Base-by-base conservation (phyloP, 2,888 invertebrate species). In the Marronus borbonicus region DNA sequence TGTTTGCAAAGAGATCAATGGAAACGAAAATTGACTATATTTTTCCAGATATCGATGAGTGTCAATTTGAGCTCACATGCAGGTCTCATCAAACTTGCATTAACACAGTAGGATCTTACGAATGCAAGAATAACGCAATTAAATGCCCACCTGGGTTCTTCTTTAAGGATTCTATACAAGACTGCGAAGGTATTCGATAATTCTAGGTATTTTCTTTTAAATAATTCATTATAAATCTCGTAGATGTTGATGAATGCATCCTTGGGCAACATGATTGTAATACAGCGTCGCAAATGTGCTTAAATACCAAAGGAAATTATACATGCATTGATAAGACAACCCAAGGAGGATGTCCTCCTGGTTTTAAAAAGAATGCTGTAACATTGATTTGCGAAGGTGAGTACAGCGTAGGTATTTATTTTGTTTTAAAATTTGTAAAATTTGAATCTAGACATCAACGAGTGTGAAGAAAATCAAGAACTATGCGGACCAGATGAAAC, bases 191-290 rank as follows among this genome's bases (percentile, higher is more conserved):
- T 87, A 79, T 52, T 8, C 14, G 3, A 36, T 5, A 36, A 36
- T 36, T 31, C n/a, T 20, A 8, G 2, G 44, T 8, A 10, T 39
- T 5, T 58, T 17, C n/a, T 2, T 55, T 17, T 5, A 52, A 64
- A 70, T 52, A 44, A 14, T n/a, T 31, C 49, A 24, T 17, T 17
- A 17, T 7, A 31, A 55, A 52, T 7, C 44, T 84, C 83, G 3
- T 83, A 94, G 95, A 95, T 85, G 93, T 95, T 78, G 93, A 95
- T 84, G 95, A 95, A 84, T 95, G 95, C 81, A 88, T 90, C 0
- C 91, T 92, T 81, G 91, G 90, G 0, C 85, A 90, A 55, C 92
- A 94, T 83, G 92, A 92, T 84, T 95, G 95, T 85, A 91, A 92
- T 84, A 90, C 90, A 3, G 89, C 91, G 17, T 92, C 92, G 0